These are phyloP conservation scores for Tetramorium alpestre DNA, from an alignment of 1,140 invertebrate species.

Conservation along the genomic window DNA sequence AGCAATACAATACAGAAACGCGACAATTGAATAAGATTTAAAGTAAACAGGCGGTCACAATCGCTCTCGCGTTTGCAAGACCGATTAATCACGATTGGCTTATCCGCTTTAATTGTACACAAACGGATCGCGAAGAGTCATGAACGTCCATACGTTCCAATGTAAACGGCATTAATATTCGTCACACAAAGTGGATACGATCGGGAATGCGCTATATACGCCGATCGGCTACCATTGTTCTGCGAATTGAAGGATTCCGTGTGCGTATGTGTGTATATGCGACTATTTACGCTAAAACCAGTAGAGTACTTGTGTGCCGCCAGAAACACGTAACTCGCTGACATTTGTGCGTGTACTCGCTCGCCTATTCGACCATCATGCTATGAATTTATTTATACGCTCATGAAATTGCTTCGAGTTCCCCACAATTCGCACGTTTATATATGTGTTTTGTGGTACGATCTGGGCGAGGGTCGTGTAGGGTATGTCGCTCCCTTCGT, in stretches of 20 bases:
- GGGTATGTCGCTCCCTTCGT: slow-evolving; percentile 33
- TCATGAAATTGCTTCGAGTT: slow-evolving; percentile 43
- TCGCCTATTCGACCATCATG: not conserved
- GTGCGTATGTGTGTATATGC: not conserved
- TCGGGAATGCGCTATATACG: slow-evolving; percentile 14
- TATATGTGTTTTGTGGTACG: not conserved
- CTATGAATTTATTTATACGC: slow-evolving; percentile 57
- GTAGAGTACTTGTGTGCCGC: slow-evolving; percentile 11
- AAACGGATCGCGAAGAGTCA: slow-evolving; percentile 59
- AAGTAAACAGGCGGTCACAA: slow-evolving; percentile 29
- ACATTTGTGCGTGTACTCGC: slow-evolving; percentile 40
- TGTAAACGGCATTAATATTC: slow-evolving; percentile 68
- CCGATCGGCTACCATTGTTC: slow-evolving; percentile 52
- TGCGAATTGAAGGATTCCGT: slow-evolving; percentile 16
- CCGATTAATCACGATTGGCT: slow-evolving; percentile 62
- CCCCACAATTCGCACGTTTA: slow-evolving; percentile 25
- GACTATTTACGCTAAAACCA: slow-evolving; percentile 40
- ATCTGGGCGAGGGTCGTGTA: slow-evolving; percentile 4
- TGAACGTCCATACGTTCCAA: slow-evolving; percentile 52
- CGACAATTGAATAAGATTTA: slow-evolving; percentile 18
- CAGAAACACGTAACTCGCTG: slow-evolving; percentile 42
- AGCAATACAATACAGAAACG: not conserved
- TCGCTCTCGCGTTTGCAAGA: slow-evolving; percentile 13
- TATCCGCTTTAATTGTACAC: slow-evolving; percentile 59
- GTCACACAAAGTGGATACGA: slow-evolving; percentile 65